Percentiles rank a stretch among this genome's conserved stretches.
These are phyloP conservation scores for Pica pica DNA, from an alignment of 2,113 vertebrate species.

Conservation along the genomic window DNA sequence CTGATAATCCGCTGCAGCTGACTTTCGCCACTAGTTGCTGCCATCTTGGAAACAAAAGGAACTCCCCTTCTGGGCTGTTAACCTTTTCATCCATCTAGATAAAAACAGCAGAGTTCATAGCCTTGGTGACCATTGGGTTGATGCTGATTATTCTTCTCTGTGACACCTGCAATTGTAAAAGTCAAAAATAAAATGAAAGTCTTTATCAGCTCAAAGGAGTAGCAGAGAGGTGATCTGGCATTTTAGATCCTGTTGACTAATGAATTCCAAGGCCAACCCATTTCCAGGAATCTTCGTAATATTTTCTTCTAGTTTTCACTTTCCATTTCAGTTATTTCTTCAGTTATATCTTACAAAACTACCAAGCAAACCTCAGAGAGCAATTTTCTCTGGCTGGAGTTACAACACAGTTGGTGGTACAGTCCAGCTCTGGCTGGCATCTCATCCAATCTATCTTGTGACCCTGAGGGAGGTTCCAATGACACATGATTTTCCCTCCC, in stretches of 20 bases:
- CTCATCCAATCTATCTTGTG: background rate
- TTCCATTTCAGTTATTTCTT: background rate
- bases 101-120: background rate
- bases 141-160: background rate
- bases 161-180: constrained; percentile 21
- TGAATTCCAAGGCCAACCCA: background rate
- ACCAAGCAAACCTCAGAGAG: background rate
- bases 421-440: background rate
- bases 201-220: background rate
- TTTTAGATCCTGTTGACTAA: background rate
- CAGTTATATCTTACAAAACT: background rate
- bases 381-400: background rate
- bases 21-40: constrained; percentile 78
- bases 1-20: constrained; percentile 93
- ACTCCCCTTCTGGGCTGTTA: background rate
- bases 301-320: background rate
- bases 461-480: background rate
- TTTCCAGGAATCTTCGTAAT: background rate
- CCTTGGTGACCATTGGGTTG: background rate
- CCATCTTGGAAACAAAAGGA: constrained; percentile 68
- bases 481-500: background rate
- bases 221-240: background rate
- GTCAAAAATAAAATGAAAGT: background rate
- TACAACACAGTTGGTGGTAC: background rate
- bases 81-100: background rate